Evolutionary conservation across 1,140 invertebrate species (phyloP).

Genomic region (Gerris buenoi): DNA sequence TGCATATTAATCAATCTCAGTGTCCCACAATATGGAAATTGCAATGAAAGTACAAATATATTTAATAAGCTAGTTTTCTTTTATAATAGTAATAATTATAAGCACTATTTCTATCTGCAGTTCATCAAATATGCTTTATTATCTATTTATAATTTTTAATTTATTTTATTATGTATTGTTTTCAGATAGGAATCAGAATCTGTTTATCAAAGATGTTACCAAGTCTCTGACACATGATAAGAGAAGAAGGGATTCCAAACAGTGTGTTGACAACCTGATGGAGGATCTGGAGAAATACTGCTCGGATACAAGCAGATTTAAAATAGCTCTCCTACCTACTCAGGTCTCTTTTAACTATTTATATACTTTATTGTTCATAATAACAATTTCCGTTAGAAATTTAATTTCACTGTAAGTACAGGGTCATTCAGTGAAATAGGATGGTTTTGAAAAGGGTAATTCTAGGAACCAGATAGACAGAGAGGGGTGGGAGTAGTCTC

Average conservation of each 20-base stretch:
- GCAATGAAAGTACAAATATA: not conserved
- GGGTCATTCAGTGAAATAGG: too few species aligned
- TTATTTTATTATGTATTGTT: not conserved
- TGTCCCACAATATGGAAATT: not conserved
- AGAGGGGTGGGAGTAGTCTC: too few species aligned
- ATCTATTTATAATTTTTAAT: not conserved
- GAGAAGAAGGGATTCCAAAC: not conserved
- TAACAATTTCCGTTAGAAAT: not conserved
- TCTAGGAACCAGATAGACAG: too few species aligned
- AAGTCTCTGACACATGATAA: not conserved
- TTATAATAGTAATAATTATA: not conserved
- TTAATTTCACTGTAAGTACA: too few species aligned
- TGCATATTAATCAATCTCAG: not conserved
- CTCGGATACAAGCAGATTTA: conserved; percentile 4
- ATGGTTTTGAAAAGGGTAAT: too few species aligned
- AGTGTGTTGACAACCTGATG: conserved; percentile 4
- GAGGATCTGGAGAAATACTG: conserved; percentile 3
- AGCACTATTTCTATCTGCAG: not conserved
- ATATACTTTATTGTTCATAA: not conserved
- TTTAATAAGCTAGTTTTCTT: not conserved
- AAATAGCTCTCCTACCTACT: conserved; percentile 9
- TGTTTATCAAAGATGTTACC: conserved; percentile 9
- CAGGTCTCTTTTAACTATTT: conserved; percentile 7
- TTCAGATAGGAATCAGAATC: conserved; percentile 11
- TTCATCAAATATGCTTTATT: not conserved